A percentile compares a stretch with the other conserved stretches of the same genome.
Evolutionary conservation across 2,113 vertebrate species (phyloP).

Genomic region (Brachyhypopomus gauderio): DNA sequence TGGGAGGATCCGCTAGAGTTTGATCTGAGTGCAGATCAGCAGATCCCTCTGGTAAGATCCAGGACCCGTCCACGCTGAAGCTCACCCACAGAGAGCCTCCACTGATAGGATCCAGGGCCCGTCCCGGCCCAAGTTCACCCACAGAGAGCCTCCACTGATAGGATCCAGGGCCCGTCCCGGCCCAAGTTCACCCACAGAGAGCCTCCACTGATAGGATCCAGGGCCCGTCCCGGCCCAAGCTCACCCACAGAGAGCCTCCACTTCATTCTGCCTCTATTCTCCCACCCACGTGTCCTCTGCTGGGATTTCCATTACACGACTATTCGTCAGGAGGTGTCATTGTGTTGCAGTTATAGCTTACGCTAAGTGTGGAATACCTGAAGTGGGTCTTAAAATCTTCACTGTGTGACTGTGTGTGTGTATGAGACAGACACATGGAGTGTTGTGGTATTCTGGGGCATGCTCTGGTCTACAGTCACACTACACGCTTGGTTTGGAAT

Average conservation of each 20-base stretch:
- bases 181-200: background rate
- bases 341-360: constrained; percentile 7
- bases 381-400: constrained; percentile 8
- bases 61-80: background rate
- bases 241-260: background rate
- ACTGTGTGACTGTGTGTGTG: background rate
- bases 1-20: background rate
- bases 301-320: background rate
- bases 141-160: no score
- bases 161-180: background rate
- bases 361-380: constrained; percentile 21
- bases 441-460: background rate
- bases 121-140: no score
- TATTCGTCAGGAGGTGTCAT: constrained; percentile 21
- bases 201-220: background rate
- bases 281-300: background rate
- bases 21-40: no score
- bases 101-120: background rate
- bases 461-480: background rate
- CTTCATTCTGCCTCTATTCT: background rate
- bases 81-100: no score
- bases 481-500: background rate
- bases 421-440: background rate
- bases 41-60: background rate
- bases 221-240: no score